These are phyloP conservation scores for Enteromius anoplus DNA, from an alignment of 2,797 vertebrate genomes.

Conservation along the genomic window DNA sequence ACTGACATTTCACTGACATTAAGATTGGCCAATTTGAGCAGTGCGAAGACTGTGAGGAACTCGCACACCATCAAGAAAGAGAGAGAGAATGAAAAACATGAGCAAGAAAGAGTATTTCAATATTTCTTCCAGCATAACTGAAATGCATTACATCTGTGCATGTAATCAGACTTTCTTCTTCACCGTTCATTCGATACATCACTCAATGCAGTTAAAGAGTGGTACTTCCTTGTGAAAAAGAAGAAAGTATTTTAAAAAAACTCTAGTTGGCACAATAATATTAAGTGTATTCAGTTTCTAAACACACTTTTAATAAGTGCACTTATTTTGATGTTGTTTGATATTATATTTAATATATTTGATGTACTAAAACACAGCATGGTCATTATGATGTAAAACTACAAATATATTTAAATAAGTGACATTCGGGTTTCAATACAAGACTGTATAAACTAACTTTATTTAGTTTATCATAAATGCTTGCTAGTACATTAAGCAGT, in stretches of 20 bases:
- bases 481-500: background rate
- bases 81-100: constrained; percentile 62
- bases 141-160: constrained; percentile 1
- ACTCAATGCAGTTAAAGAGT: background rate
- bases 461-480: background rate
- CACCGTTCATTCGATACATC: background rate
- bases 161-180: background rate
- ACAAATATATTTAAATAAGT: background rate
- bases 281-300: background rate
- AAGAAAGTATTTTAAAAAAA: background rate
- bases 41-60: constrained; percentile 71
- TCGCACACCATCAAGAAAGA: constrained; percentile 66
- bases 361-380: background rate
- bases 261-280: background rate
- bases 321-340: background rate
- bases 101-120: constrained; percentile 46
- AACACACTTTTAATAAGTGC: background rate
- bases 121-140: constrained; percentile 34
- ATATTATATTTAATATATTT: background rate
- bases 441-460: background rate
- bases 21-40: constrained; percentile 85
- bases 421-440: background rate
- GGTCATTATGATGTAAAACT: background rate
- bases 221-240: background rate
- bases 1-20: constrained; percentile 86